These are phyloP conservation scores for Argyra leucocephala DNA, from an alignment of 2,888 invertebrate species.

Conservation along the genomic window DNA sequence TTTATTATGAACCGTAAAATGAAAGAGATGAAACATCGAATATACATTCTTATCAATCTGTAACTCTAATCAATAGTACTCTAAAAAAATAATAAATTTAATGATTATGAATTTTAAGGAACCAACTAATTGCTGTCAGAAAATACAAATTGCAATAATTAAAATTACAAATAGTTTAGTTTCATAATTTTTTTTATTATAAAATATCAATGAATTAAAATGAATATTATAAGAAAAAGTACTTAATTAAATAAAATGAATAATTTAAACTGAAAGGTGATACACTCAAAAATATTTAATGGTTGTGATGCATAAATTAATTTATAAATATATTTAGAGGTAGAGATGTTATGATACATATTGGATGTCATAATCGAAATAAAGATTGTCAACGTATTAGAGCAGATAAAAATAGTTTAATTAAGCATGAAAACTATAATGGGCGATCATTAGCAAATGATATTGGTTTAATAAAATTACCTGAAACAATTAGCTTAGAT, in stretches of 20 bases:
- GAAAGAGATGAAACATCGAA: no score
- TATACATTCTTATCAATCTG: no score
- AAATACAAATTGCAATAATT: no score
- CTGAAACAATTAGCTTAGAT: slow-evolving; percentile 24
- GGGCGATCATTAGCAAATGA: slow-evolving; percentile 28
- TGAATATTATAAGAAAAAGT: neutral
- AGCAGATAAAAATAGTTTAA: neutral
- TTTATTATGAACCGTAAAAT: no score
- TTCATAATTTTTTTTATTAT: no score
- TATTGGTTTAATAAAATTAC: slow-evolving; percentile 32
- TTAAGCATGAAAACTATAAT: slow-evolving; percentile 26
- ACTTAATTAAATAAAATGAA: neutral
- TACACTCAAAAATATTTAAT: neutral
- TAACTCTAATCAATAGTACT: no score
- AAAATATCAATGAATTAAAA: neutral
- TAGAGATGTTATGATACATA: neutral
- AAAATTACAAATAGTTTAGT: no score
- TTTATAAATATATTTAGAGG: no score
- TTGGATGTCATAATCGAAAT: neutral
- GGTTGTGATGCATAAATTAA: no score
- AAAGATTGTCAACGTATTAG: neutral
- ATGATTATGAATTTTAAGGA: no score
- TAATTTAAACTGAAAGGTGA: neutral
- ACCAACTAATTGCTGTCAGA: no score
- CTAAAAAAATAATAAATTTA: no score